Evolutionary conservation across 2,797 vertebrate species (phyloP).

Genomic region (Malurus leucopterus): DNA sequence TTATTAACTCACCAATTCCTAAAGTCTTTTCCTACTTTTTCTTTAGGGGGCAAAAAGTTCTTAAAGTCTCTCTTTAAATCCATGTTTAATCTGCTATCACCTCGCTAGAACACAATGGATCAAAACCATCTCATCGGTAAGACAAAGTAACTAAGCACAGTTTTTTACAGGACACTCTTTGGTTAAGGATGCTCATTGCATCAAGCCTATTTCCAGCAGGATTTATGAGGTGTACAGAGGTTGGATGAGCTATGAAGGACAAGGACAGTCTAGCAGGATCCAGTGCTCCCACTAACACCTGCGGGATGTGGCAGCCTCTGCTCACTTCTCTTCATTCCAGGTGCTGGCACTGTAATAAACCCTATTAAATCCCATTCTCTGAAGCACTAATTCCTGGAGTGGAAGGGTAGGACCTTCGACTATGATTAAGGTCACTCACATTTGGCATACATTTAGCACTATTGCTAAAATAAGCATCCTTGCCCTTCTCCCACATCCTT

Average conservation of each 20-base stretch:
- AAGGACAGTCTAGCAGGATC: not conserved
- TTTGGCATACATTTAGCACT: accelerated
- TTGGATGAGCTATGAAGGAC: not conserved
- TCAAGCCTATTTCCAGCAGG: not conserved
- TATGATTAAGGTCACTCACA: not conserved
- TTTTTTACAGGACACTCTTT: not conserved
- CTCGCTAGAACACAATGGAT: not conserved
- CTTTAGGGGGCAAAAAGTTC: accelerated
- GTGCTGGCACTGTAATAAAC: not conserved
- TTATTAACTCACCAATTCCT: not conserved
- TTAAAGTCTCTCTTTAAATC: not conserved
- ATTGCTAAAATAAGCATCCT: not conserved
- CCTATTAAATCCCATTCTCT: not conserved
- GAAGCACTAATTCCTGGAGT: not conserved
- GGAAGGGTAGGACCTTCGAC: not conserved
- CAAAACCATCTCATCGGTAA: not conserved
- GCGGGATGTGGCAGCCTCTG: not conserved
- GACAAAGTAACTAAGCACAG: not conserved
- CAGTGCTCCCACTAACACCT: not conserved
- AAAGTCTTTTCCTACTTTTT: not conserved
- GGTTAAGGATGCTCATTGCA: not conserved
- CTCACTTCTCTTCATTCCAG: not conserved
- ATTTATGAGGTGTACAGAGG: not conserved
- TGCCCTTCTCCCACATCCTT: not conserved
- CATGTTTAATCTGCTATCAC: not conserved